Base-by-base conservation (phyloP, 2,113 vertebrate genomes). In the Myodes glareolus region DNA sequence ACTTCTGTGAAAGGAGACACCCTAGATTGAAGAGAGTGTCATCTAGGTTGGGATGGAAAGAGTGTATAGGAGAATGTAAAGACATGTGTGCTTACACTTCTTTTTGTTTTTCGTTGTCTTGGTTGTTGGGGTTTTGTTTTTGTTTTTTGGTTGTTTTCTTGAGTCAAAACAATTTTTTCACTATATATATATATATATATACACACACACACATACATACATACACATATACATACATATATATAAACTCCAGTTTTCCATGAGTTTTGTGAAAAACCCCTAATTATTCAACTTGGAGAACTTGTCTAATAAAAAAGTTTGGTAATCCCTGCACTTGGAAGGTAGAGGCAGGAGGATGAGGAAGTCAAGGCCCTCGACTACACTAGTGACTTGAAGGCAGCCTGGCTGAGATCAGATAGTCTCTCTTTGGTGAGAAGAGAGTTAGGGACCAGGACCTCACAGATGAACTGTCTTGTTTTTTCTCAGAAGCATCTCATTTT, bases 41-140 rank as follows among this genome's bases (percentile, higher is more conserved):
- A 39, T 39, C 27, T 52, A 80, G 58, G 11, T 89, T 87, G 42
- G 73, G 63, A 65, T 1, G 12, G 55, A 39, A 85, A 45, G 6
- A 87, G 75, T 76, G 47, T 39, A 29, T 67, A 75, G 45, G 67
- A 80, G 72, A 90, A 76, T 55, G 42, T 61, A 85, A 89, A 80
- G 67, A 89, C 81, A 75, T 84, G 84, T 92, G 13, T 91, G 47
- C 7, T 78, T 94, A 42, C 72, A 55, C 25, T 55, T 61, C 58
- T 50, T 73, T 92, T 87, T 91, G 81, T 95, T 89, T 90, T 95
- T 65, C 33, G 47, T 70, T 91, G 92, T 92, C n/a, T 94, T 93
- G 68, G 27, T 55, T n/a, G 52, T 58, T n/a, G 52, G 52, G 47
- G 61, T 63, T 50, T 52, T 50, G 13, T 52, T 29, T 55, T 61